These are phyloP conservation scores for Sminthurinus signatus DNA, from an alignment of 1,140 invertebrate species.

Conservation along the genomic window DNA sequence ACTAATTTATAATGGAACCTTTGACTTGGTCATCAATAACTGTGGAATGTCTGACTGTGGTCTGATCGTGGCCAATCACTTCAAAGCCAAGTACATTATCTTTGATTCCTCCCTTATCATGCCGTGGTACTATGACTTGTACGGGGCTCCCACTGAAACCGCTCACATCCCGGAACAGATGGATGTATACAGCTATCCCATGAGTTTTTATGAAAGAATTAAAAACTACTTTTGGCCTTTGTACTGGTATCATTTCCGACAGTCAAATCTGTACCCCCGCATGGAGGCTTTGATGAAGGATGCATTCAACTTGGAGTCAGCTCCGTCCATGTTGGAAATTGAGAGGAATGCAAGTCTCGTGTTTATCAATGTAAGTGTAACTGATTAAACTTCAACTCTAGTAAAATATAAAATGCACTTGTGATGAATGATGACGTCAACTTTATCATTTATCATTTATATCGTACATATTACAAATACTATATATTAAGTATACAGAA, in stretches of 20 bases:
- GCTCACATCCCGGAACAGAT: slow-evolving; percentile 16
- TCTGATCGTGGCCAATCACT: slow-evolving; percentile 58
- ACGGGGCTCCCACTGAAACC: slow-evolving; percentile 21
- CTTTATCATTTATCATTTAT: too few relatives aligned
- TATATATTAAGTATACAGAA: too few relatives aligned
- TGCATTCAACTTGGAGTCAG: not conserved
- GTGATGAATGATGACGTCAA: too few relatives aligned
- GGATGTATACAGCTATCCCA: slow-evolving; percentile 6
- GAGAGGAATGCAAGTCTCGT: slow-evolving; percentile 26
- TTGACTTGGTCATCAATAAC: slow-evolving; percentile 27
- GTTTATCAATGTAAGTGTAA: slow-evolving; percentile 17
- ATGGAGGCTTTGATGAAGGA: slow-evolving; percentile 16
- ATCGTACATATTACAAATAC: too few relatives aligned
- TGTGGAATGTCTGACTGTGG: slow-evolving; percentile 43
- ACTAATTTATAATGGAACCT: slow-evolving; percentile 9
- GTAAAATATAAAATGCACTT: too few relatives aligned
- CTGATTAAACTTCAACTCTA: too few relatives aligned
- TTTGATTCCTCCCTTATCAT: slow-evolving; percentile 16
- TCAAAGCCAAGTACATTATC: slow-evolving; percentile 48
- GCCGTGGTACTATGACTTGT: slow-evolving; percentile 27
- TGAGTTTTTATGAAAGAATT: slow-evolving; percentile 21
- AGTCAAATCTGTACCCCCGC: slow-evolving; percentile 10
- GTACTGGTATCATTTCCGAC: slow-evolving; percentile 6
- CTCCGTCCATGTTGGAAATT: slow-evolving; percentile 19
- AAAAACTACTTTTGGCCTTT: slow-evolving; percentile 16